A percentile compares a stretch with the other conserved stretches of the same genome.
These are phyloP conservation scores for Habroteleia sp. DNA, from an alignment of 2,888 invertebrate genomes.

Conservation along the genomic window DNA sequence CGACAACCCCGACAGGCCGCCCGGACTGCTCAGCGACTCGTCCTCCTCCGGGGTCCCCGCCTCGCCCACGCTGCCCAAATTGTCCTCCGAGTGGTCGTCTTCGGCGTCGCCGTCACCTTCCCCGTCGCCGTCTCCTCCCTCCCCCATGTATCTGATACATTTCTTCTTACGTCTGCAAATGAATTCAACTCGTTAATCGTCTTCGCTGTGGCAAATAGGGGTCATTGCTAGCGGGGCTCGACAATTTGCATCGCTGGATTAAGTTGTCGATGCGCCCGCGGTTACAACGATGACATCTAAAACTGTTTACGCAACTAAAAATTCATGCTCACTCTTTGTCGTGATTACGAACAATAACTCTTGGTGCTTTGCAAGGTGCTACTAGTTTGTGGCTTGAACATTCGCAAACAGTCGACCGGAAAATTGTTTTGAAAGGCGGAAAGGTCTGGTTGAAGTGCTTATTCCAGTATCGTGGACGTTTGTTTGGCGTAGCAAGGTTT, in stretches of 20 bases:
- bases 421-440: too few species aligned
- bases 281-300: slow-evolving; percentile 66
- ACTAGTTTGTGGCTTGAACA: too few species aligned
- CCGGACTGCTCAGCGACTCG: slow-evolving; percentile 83
- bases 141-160: slow-evolving; percentile 97
- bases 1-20: slow-evolving; percentile 86
- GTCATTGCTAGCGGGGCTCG: not conserved
- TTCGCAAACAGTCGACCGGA: too few species aligned
- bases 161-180: slow-evolving; percentile 96
- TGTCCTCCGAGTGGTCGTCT: slow-evolving; percentile 86
- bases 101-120: slow-evolving; percentile 85
- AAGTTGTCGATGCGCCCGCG: slow-evolving; percentile 17
- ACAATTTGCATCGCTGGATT: slow-evolving; percentile 1
- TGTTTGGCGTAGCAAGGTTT: too few species aligned
- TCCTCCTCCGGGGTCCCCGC: slow-evolving; percentile 84
- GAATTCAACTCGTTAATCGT: slow-evolving; percentile 40
- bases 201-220: not conserved
- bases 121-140: slow-evolving; percentile 85
- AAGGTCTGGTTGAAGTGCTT: too few species aligned
- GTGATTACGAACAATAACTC: slow-evolving; percentile 63
- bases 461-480: too few species aligned
- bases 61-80: slow-evolving; percentile 88
- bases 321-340: slow-evolving; percentile 74
- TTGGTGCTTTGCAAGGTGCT: too few species aligned
- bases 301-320: slow-evolving; percentile 68